Conservation (phyloP, 2,888 invertebrate species). For the Rhagonycha fulva region DNA sequence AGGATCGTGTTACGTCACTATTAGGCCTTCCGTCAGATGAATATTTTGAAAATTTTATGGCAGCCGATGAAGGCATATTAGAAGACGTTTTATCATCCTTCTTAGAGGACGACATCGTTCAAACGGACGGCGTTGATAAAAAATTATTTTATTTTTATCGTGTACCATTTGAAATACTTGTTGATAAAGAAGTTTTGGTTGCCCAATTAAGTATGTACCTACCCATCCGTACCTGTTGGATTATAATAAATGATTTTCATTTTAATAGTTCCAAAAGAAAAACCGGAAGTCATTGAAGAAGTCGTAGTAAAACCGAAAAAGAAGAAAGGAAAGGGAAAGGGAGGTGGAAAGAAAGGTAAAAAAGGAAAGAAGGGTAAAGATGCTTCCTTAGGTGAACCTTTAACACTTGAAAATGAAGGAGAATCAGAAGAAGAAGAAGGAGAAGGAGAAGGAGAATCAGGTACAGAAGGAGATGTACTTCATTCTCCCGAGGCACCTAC, state of each 20-base stretch:
- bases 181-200: conserved; percentile 75
- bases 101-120: conserved; percentile 59
- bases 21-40: conserved; percentile 63
- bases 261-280: conserved; percentile 39
- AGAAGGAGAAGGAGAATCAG: background rate
- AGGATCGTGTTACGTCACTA: conserved; percentile 63
- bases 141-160: conserved; percentile 70
- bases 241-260: background rate
- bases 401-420: background rate
- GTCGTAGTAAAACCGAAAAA: conserved; percentile 23
- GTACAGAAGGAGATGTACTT: background rate
- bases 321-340: conserved; percentile 35
- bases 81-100: conserved; percentile 60
- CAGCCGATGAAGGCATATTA: conserved; percentile 57
- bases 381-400: conserved; percentile 5
- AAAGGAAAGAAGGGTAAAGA: conserved; percentile 32
- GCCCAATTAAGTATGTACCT: conserved; percentile 64
- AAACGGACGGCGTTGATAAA: conserved; percentile 58
- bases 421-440: background rate
- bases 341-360: conserved; percentile 34
- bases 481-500: background rate
- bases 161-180: conserved; percentile 71
- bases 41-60: conserved; percentile 64
- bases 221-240: background rate
- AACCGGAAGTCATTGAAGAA: conserved; percentile 23